These are phyloP conservation scores for Limonius californicus DNA, from an alignment of 1,140 invertebrate species.

Conservation along the genomic window DNA sequence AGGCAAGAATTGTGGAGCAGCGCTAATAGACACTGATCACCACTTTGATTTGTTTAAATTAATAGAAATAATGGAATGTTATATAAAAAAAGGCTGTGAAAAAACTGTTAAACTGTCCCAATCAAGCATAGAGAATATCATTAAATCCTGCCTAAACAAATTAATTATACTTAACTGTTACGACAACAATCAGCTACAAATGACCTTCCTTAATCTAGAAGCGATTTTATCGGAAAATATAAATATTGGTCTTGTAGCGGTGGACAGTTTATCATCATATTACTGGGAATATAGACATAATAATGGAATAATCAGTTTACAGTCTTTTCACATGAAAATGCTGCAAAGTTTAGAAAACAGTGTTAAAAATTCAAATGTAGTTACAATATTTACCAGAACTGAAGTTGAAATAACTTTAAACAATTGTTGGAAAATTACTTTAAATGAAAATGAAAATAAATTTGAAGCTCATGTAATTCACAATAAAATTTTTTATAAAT, in stretches of 20 bases:
- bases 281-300: conserved; percentile 4
- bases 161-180: conserved; percentile 11
- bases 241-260: neutral
- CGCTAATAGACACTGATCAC: neutral
- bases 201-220: conserved; percentile 3
- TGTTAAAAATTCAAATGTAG: neutral
- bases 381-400: neutral
- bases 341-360: neutral
- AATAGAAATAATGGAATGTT: neutral
- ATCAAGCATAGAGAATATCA: neutral
- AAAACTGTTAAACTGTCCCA: neutral
- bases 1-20: neutral
- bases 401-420: neutral
- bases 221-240: neutral
- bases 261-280: neutral
- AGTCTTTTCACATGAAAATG: neutral
- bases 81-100: neutral
- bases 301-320: neutral
- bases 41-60: neutral
- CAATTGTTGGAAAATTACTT: too few species aligned
- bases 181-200: neutral
- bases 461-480: neutral
- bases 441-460: neutral
- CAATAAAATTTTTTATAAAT: too few species aligned
- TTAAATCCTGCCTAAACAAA: neutral